A percentile compares a stretch with the other conserved stretches of the same genome.
These are phyloP conservation scores for Hippopotamus amphibius DNA, from an alignment of 2,113 vertebrate species.

Conservation along the genomic window DNA sequence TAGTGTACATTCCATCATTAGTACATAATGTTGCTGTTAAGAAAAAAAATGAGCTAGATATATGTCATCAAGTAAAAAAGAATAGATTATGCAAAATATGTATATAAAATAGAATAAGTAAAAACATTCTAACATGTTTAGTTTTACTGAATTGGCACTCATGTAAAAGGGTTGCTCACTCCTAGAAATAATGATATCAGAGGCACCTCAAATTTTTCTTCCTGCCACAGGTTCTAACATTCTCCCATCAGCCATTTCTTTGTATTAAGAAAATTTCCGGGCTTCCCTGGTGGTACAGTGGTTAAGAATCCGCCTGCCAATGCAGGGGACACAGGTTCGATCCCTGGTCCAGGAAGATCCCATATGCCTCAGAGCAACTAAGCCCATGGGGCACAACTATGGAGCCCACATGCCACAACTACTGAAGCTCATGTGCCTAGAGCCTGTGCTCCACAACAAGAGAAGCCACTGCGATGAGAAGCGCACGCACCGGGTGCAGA, in stretches of 20 bases:
- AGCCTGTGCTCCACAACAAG: too few relatives aligned
- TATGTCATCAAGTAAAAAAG: neutral
- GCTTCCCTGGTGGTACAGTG: too few relatives aligned
- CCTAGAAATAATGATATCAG: neutral
- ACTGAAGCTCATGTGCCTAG: too few relatives aligned
- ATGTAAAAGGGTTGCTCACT: neutral
- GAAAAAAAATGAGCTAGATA: neutral
- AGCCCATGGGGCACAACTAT: too few relatives aligned
- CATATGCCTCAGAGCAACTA: too few relatives aligned
- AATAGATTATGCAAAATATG: neutral
- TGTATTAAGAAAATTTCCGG: neutral
- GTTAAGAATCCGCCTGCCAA: too few relatives aligned
- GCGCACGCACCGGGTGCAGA: too few relatives aligned
- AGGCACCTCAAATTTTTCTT: neutral
- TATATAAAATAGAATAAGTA: neutral
- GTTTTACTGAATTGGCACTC: neutral
- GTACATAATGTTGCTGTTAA: neutral
- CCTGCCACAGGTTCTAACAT: neutral
- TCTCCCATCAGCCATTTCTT: neutral
- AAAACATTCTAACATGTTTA: neutral
- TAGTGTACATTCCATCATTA: neutral
- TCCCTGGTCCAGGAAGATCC: too few relatives aligned
- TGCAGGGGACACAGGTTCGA: too few relatives aligned
- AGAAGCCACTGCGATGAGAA: too few relatives aligned
- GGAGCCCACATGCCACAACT: too few relatives aligned